Evolutionary conservation across 2,888 invertebrate species (phyloP).

Genomic region (Hoplodrina ambigua): DNA sequence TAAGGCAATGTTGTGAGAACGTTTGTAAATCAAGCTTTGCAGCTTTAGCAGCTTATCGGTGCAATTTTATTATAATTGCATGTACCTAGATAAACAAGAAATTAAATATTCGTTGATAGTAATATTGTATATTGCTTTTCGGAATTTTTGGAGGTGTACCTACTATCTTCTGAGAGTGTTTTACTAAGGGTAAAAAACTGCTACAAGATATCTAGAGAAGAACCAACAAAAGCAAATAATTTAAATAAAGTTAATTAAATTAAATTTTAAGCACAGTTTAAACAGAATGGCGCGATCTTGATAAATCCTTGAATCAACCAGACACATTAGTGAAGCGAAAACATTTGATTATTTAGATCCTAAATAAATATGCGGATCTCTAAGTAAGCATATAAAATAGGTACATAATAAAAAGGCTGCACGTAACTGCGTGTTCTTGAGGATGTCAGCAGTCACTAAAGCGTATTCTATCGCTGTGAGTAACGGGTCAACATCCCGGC

Average conservation of each 20-base stretch:
- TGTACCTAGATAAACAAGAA: background rate
- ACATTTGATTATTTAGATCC: conserved; percentile 52
- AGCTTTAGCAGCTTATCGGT: conserved; percentile 51
- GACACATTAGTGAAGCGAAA: conserved; percentile 23
- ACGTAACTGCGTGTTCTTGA: conserved; percentile 41
- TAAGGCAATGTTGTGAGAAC: conserved; percentile 47
- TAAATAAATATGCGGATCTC: conserved; percentile 21
- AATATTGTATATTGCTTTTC: background rate
- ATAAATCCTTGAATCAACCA: conserved; percentile 11
- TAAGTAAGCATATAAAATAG: conserved; percentile 2
- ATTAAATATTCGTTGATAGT: too few species aligned
- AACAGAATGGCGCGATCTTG: background rate
- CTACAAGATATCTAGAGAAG: background rate
- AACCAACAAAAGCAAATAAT: conserved; percentile 4
- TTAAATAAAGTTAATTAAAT: background rate
- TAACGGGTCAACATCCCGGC: conserved; percentile 62
- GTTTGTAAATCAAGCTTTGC: conserved; percentile 52
- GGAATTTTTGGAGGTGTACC: background rate
- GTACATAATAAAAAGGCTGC: conserved; percentile 20
- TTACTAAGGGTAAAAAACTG: background rate
- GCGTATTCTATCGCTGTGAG: conserved; percentile 40
- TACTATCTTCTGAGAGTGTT: too few species aligned
- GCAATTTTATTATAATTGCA: conserved; percentile 11
- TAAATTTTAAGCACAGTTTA: background rate
- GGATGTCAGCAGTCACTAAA: conserved; percentile 32